phyloP scores from a whole-genome alignment of 1,140 invertebrate species.

The Rhyzopertha dominica region DNA sequence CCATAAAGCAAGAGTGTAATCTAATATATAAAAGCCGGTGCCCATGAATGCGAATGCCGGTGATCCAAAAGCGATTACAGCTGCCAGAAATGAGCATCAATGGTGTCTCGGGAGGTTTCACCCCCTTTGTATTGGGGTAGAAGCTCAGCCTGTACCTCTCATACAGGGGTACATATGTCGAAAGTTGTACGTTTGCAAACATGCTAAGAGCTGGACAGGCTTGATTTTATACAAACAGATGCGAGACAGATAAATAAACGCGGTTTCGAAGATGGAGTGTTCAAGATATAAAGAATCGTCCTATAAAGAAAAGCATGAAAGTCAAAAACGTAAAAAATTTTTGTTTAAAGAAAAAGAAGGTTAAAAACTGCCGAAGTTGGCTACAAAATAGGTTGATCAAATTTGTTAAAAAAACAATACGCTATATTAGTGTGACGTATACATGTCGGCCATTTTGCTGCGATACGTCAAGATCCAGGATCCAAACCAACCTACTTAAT shows the following conservation, averaged over 20 bases:
- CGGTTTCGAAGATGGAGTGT: neutral
- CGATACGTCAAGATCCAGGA: too few species aligned
- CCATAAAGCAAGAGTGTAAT: conserved; percentile 38
- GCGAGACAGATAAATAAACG: neutral
- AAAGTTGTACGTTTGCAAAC: neutral
- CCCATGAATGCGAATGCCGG: conserved; percentile 45
- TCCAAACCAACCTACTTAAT: too few species aligned
- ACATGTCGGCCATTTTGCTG: too few species aligned
- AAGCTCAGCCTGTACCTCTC: too few species aligned
- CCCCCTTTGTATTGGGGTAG: too few species aligned
- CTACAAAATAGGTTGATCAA: too few species aligned
- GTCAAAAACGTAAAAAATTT: too few species aligned
- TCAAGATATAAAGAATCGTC: neutral
- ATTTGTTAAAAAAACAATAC: too few species aligned
- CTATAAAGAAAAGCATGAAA: conserved; percentile 5
- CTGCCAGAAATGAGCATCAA: conserved; percentile 47
- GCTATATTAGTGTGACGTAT: too few species aligned
- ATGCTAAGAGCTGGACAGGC: neutral
- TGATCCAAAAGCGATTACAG: conserved; percentile 48
- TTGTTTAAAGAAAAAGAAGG: too few species aligned
- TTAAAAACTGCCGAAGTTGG: too few species aligned
- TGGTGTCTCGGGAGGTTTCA: conserved; percentile 30
- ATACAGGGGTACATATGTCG: neutral
- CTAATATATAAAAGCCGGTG: conserved; percentile 41
- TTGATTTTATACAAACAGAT: neutral